These are phyloP conservation scores for Planiliza haematocheilus DNA, from an alignment of 2,113 vertebrate species.

Conservation along the genomic window DNA sequence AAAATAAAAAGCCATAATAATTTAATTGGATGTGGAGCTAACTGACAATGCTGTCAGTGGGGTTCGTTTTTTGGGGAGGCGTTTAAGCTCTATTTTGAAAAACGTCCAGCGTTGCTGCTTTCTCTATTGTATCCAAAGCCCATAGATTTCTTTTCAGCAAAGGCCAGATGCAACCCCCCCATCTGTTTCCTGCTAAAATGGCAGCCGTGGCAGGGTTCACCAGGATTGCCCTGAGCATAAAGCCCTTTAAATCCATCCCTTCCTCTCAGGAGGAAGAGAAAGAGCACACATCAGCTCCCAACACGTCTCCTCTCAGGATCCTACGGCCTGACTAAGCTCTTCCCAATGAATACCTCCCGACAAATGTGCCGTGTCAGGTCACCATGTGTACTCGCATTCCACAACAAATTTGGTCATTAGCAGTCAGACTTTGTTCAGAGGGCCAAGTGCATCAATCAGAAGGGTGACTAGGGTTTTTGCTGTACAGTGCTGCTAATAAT, in stretches of 20 bases:
- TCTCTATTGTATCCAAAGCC: conserved; percentile 29
- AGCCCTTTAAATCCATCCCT: conserved; percentile 62
- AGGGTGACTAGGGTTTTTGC: conserved; percentile 32
- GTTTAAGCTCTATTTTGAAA: background rate
- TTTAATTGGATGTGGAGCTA: background rate
- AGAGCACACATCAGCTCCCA: conserved; percentile 45
- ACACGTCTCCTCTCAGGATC: conserved; percentile 49
- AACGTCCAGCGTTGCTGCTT: conserved; percentile 5
- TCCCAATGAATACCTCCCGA: conserved; percentile 43
- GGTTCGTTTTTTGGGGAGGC: background rate
- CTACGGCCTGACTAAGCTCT: conserved; percentile 57
- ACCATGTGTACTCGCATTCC: conserved; percentile 34
- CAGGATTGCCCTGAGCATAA: conserved; percentile 56
- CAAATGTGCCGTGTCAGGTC: conserved; percentile 63
- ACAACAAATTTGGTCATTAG: conserved; percentile 49
- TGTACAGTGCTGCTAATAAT: conserved; percentile 12
- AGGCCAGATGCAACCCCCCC: conserved; percentile 31
- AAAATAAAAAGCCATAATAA: background rate
- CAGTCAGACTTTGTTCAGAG: conserved; percentile 26
- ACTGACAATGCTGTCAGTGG: background rate
- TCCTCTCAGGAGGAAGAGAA: conserved; percentile 65
- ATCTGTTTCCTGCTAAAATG: conserved; percentile 66
- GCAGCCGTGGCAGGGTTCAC: conserved; percentile 56
- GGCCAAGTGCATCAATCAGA: conserved; percentile 25
- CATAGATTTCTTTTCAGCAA: conserved; percentile 6